Evolutionary conservation across 2,888 invertebrate genomes (phyloP).

Genomic region (Aphodius granarius): DNA sequence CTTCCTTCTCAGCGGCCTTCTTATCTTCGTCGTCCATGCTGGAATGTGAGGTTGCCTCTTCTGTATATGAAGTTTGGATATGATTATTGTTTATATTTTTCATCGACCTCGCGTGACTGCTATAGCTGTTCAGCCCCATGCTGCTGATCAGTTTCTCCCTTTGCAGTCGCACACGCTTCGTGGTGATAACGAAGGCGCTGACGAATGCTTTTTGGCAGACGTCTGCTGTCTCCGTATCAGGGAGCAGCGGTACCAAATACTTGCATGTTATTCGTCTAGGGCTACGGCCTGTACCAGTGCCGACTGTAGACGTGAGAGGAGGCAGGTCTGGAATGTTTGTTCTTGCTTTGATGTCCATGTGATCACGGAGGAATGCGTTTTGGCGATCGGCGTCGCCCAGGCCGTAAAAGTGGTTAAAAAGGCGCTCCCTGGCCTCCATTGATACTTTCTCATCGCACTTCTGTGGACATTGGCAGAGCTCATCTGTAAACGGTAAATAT

Average conservation of each 20-base stretch:
- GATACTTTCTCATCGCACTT: slow-evolving; percentile 58
- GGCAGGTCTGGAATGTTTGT: slow-evolving; percentile 36
- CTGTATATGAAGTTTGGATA: neutral
- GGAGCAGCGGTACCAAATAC: slow-evolving; percentile 55
- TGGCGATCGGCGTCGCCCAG: slow-evolving; percentile 56
- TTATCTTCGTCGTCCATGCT: neutral
- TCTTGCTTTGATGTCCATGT: slow-evolving; percentile 56
- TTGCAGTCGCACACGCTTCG: slow-evolving; percentile 57
- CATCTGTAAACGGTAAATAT: slow-evolving; percentile 49
- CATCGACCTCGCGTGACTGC: slow-evolving; percentile 43
- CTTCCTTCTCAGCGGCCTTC: slow-evolving; percentile 13
- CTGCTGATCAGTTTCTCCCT: slow-evolving; percentile 57
- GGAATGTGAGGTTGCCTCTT: neutral
- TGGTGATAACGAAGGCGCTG: slow-evolving; percentile 59
- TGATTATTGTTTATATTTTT: slow-evolving; percentile 30
- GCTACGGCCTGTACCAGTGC: slow-evolving; percentile 42
- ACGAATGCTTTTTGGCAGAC: slow-evolving; percentile 61
- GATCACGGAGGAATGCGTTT: slow-evolving; percentile 56
- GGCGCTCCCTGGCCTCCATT: slow-evolving; percentile 51
- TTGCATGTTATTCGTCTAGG: slow-evolving; percentile 58
- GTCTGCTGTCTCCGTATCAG: slow-evolving; percentile 48
- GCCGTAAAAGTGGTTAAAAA: slow-evolving; percentile 57
- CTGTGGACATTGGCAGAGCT: slow-evolving; percentile 58
- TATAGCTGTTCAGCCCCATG: slow-evolving; percentile 53
- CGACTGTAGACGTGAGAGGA: neutral